phyloP scores from a whole-genome alignment of 1,140 invertebrate genomes.

The Apis mellifera region DNA sequence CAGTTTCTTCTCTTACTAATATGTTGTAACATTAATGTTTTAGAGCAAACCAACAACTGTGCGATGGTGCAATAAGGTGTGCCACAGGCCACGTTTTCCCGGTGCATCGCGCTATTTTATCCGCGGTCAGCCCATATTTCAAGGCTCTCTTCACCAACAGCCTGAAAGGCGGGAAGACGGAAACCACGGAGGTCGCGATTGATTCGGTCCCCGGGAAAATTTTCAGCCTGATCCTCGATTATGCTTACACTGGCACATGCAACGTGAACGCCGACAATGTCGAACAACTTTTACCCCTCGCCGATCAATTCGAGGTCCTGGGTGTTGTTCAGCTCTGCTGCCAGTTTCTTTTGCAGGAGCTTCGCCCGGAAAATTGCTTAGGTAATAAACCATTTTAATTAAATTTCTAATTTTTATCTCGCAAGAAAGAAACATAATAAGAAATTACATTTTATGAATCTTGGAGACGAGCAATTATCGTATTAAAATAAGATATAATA shows the following conservation, averaged over 20 bases:
- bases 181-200: constrained; percentile 86
- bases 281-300: constrained; percentile 87
- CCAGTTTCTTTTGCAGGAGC: constrained; percentile 85
- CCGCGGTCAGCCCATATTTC: constrained; percentile 93
- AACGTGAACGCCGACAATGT: constrained; percentile 89
- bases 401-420: too few species aligned
- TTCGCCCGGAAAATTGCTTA: constrained; percentile 90
- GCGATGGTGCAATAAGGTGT: constrained; percentile 90
- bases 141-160: constrained; percentile 91
- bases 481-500: too few species aligned
- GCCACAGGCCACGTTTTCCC: constrained; percentile 86
- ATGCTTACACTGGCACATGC: constrained; percentile 89
- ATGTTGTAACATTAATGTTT: constrained; percentile 7
- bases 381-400: constrained; percentile 68
- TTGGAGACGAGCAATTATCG: too few species aligned
- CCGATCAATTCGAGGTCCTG: constrained; percentile 90
- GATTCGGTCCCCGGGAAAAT: constrained; percentile 87
- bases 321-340: constrained; percentile 90
- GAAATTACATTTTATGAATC: too few species aligned
- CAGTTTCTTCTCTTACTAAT: not conserved
- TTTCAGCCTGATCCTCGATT: constrained; percentile 88
- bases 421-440: too few species aligned
- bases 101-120: constrained; percentile 91
- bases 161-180: constrained; percentile 81
- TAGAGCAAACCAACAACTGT: constrained; percentile 87